These are phyloP conservation scores for Micromesistius poutassou DNA, from an alignment of 2,797 vertebrate genomes.

Conservation along the genomic window DNA sequence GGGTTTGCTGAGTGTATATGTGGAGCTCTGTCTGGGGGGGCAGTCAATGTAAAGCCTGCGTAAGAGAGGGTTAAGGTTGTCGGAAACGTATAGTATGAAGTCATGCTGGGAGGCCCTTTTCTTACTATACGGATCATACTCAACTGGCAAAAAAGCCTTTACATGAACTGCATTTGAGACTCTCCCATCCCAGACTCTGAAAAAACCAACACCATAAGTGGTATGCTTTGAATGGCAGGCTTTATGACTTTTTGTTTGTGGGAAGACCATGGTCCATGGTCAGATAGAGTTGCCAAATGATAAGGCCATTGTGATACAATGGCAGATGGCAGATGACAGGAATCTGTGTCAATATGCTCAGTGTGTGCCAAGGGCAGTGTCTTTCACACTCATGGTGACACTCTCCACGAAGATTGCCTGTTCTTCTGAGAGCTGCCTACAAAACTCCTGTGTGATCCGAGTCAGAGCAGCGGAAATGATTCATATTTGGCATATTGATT, in stretches of 20 bases:
- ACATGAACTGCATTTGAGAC: not conserved
- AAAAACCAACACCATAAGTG: not conserved
- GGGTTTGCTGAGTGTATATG: not conserved
- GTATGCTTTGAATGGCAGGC: not conserved
- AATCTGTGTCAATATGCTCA: not conserved
- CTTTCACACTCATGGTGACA: not conserved
- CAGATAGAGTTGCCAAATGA: not conserved
- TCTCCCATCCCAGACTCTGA: not conserved
- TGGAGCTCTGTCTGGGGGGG: not conserved
- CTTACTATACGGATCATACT: not conserved
- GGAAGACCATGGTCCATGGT: not conserved
- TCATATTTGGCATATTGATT: too few species aligned
- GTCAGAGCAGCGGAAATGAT: not conserved
- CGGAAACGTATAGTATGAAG: too few species aligned
- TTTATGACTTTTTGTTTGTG: not conserved
- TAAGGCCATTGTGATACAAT: not conserved
- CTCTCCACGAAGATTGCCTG: not conserved
- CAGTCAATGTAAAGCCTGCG: not conserved
- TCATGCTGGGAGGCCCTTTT: not conserved
- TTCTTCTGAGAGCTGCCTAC: conserved; percentile 2
- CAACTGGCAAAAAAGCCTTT: not conserved
- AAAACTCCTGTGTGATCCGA: not conserved
- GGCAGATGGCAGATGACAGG: not conserved
- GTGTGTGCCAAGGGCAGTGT: not conserved
- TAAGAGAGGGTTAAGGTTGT: not conserved